phyloP scores from a whole-genome alignment of 1,140 invertebrate genomes.

The Sitophilus oryzae region DNA sequence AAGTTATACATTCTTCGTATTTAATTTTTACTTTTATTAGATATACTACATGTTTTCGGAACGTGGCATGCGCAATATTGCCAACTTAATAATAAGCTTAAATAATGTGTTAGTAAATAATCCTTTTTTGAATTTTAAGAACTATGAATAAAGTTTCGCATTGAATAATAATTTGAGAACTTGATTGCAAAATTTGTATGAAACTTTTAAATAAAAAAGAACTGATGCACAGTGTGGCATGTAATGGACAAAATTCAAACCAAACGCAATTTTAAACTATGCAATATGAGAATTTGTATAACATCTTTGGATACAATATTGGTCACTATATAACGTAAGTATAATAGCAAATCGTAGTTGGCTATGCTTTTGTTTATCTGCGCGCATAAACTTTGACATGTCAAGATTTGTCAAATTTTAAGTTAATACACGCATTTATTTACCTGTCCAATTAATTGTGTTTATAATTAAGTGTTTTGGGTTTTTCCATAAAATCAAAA shows the following conservation, averaged over 20 bases:
- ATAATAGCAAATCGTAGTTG: background rate
- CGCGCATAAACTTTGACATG: background rate
- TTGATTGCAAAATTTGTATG: too few relatives aligned
- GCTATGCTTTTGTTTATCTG: background rate
- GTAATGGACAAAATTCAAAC: background rate
- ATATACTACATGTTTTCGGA: too few relatives aligned
- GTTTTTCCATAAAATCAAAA: background rate
- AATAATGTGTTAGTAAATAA: too few relatives aligned
- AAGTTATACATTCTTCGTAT: too few relatives aligned
- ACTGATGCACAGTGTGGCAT: background rate
- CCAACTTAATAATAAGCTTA: too few relatives aligned
- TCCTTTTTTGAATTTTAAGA: too few relatives aligned
- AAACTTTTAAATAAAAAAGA: too few relatives aligned
- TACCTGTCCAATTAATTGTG: background rate
- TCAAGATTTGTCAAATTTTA: background rate
- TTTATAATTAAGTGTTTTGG: background rate
- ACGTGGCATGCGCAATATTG: too few relatives aligned
- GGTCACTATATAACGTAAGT: background rate
- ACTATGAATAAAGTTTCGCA: too few relatives aligned
- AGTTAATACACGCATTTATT: background rate
- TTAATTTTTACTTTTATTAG: too few relatives aligned
- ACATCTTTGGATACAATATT: background rate
- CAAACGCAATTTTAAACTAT: background rate
- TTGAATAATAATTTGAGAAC: too few relatives aligned
- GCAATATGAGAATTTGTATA: background rate